Evolutionary conservation across 2,113 vertebrate genomes (phyloP).

Genomic region (Ursus arctos): DNA sequence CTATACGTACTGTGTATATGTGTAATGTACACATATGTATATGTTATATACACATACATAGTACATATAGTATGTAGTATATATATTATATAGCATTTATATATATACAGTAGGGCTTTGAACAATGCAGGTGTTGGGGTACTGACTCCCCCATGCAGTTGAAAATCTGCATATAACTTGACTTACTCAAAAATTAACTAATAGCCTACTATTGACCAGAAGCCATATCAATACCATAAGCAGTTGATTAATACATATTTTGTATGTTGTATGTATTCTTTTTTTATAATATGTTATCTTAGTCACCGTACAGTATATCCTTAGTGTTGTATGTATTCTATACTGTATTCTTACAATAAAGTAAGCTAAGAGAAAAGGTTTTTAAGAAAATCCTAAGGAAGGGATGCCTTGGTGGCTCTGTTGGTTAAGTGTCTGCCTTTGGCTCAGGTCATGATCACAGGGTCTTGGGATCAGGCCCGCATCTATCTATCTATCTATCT

Average conservation of each 20-base stretch:
- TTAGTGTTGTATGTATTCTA: not conserved
- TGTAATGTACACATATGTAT: not conserved
- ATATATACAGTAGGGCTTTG: not conserved
- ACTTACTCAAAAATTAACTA: not conserved
- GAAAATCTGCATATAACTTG: not conserved
- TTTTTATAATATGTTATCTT: too few species aligned
- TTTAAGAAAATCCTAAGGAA: not conserved
- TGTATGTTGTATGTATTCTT: not conserved
- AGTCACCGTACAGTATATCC: too few species aligned
- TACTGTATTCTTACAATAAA: not conserved
- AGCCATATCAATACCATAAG: not conserved
- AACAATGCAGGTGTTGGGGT: not conserved
- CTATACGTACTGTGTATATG: not conserved
- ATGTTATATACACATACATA: not conserved
- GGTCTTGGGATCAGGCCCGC: too few species aligned
- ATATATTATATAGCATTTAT: not conserved
- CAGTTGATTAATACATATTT: not conserved
- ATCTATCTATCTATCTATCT: too few species aligned
- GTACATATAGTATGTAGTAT: not conserved
- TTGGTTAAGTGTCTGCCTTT: not conserved
- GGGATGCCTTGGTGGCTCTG: not conserved
- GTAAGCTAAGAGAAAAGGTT: not conserved
- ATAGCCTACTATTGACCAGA: not conserved
- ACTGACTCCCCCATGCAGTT: not conserved
- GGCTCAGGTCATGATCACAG: too few species aligned